Evolutionary conservation across 1,140 invertebrate species (phyloP).

Genomic region (Watersipora subatra): DNA sequence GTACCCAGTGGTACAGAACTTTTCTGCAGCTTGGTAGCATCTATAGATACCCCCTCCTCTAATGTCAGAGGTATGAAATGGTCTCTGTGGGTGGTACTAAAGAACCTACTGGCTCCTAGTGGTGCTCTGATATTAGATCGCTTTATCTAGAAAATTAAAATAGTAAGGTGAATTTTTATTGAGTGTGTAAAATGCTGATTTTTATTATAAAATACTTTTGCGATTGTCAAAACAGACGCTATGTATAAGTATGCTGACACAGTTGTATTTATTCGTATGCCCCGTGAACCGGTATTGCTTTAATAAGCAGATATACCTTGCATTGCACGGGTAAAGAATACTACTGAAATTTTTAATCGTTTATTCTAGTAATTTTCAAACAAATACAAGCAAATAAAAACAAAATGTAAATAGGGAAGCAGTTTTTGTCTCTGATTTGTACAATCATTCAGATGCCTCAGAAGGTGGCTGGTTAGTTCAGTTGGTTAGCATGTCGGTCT

Average conservation of each 20-base stretch:
- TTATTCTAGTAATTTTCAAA: too few relatives aligned
- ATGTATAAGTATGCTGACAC: not conserved
- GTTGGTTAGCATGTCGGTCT: too few relatives aligned
- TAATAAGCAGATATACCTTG: not conserved
- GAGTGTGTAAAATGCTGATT: not conserved
- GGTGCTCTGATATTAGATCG: not conserved
- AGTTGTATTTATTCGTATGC: not conserved
- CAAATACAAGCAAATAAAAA: too few relatives aligned
- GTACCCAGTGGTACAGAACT: constrained; percentile 1
- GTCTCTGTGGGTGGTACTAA: constrained; percentile 2
- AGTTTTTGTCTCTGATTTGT: too few relatives aligned
- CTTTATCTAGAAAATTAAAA: not conserved
- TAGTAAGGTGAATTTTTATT: not conserved
- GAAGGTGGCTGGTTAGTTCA: too few relatives aligned
- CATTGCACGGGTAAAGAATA: too few relatives aligned
- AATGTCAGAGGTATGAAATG: not conserved
- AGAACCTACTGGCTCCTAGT: not conserved
- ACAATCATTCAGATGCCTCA: too few relatives aligned
- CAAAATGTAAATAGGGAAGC: too few relatives aligned
- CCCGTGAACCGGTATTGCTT: not conserved
- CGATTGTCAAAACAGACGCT: not conserved
- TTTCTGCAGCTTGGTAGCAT: not conserved
- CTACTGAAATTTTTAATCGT: too few relatives aligned
- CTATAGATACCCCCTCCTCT: not conserved
- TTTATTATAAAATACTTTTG: not conserved